Conservation (phyloP, 2,888 invertebrate genomes). For the Cremastobaeus sp. region DNA sequence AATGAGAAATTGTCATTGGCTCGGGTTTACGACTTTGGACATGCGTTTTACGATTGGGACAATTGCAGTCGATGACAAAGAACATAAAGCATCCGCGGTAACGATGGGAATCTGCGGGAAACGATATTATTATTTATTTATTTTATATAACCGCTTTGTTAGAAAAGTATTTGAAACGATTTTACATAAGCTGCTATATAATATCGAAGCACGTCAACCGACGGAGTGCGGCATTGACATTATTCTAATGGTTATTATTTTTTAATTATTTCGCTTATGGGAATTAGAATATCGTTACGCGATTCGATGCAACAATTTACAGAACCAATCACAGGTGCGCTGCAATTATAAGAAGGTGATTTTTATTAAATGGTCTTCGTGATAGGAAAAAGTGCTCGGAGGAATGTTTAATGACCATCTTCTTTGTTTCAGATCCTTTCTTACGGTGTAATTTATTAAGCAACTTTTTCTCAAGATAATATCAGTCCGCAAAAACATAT, state of each 20-base stretch:
- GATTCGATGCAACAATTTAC: not conserved
- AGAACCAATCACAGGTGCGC: too few relatives aligned
- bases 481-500: too few relatives aligned
- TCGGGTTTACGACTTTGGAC: slow-evolving; percentile 7
- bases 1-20: not conserved
- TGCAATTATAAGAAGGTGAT: too few relatives aligned
- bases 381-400: too few relatives aligned
- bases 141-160: slow-evolving; percentile 26
- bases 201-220: slow-evolving; percentile 9
- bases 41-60: slow-evolving; percentile 5
- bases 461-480: too few relatives aligned
- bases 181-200: slow-evolving; percentile 27
- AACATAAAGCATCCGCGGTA: slow-evolving; percentile 2
- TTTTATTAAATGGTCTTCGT: too few relatives aligned
- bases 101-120: slow-evolving; percentile 16
- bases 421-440: too few relatives aligned
- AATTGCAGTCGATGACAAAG: not conserved
- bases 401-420: too few relatives aligned
- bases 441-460: too few relatives aligned
- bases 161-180: slow-evolving; percentile 14
- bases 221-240: slow-evolving; percentile 32
- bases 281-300: not conserved
- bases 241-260: slow-evolving; percentile 27
- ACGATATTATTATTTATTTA: slow-evolving; percentile 20
- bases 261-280: slow-evolving; percentile 20